Base-by-base conservation (phyloP, 2,797 vertebrate species). In the Adelosebastes latens region DNA sequence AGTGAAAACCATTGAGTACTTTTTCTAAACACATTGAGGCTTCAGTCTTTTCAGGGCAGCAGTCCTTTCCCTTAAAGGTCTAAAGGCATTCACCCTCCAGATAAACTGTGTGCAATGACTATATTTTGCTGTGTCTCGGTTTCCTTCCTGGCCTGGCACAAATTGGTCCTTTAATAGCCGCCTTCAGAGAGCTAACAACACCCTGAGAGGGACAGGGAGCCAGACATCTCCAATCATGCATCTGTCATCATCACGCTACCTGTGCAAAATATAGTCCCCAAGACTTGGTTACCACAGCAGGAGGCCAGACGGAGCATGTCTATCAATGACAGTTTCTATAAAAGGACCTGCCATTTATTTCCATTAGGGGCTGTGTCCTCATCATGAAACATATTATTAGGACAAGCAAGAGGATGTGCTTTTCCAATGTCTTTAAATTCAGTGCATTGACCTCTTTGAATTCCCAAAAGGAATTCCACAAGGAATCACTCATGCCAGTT, bases 81-180 rank as follows among this genome's bases (percentile, higher is more conserved):
- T 55, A 27, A 46, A 83, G 27, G 53, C n/a, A 22, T 75, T 64
- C 66, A 60, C 34, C 66, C 49, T 65, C 46, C 42, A 42, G 36
- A 74, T 69, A 58, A 81, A 76, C 53, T 42, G 39, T 66, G 68
- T 67, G 31, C 34, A 84, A 68, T 69, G 24, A 79, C 75, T 42
- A 10, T 78, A 52, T 75, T 84, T 66, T 63, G 66, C 62, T 36
- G 20, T 59, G 59, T 84, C 53, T 79, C 18, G 13, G 25, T 63
- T 86, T 82, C 62, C 71, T 55, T 73, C 34, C 56, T 42, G 22
- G 55, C 31, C 55, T 7, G 25, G 32, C 22, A 76, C 72, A 87
- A 84, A 86, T 75, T 64, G 67, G 25, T 53, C 46, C 62, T 59
- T 77, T 82, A 83, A 87, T 72, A 77, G 66, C 16, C 18, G 1